Conservation (phyloP, 2,797 vertebrate genomes). For the Rhynchonycteris naso region DNA sequence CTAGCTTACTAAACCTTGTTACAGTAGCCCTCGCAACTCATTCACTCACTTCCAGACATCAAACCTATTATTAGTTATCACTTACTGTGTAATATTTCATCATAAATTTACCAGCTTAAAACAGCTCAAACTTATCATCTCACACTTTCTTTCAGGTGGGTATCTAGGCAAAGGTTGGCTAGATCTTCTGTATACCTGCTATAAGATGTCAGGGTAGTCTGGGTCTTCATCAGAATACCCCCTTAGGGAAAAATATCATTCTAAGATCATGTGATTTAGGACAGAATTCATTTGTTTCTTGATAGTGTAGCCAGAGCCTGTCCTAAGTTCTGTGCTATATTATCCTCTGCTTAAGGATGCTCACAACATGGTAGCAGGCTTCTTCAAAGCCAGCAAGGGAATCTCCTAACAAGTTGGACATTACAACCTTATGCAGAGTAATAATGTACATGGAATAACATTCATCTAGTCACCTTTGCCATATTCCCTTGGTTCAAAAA, state of each 20-base stretch:
- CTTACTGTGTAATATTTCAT: neutral
- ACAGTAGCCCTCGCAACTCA: neutral
- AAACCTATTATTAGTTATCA: neutral
- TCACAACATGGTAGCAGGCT: neutral
- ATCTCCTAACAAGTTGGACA: neutral
- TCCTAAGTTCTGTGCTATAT: neutral
- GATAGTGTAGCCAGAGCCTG: neutral
- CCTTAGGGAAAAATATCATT: neutral
- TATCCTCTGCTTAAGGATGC: neutral
- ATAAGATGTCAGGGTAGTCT: neutral
- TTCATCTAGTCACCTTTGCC: neutral
- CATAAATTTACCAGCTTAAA: neutral
- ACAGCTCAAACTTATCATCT: neutral
- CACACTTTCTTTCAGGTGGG: neutral
- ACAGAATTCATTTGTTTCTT: neutral
- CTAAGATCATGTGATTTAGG: neutral
- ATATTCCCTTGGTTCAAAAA: neutral
- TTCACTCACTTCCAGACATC: neutral
- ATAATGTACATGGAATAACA: neutral
- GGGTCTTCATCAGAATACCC: neutral
- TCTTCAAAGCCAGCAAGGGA: neutral
- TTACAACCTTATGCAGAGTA: neutral
- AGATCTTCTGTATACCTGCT: neutral
- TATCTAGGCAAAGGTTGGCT: neutral
- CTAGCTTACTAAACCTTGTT: neutral